These are phyloP conservation scores for Campylomormyrus tamandua DNA, from an alignment of 2,113 vertebrate genomes.

Conservation along the genomic window DNA sequence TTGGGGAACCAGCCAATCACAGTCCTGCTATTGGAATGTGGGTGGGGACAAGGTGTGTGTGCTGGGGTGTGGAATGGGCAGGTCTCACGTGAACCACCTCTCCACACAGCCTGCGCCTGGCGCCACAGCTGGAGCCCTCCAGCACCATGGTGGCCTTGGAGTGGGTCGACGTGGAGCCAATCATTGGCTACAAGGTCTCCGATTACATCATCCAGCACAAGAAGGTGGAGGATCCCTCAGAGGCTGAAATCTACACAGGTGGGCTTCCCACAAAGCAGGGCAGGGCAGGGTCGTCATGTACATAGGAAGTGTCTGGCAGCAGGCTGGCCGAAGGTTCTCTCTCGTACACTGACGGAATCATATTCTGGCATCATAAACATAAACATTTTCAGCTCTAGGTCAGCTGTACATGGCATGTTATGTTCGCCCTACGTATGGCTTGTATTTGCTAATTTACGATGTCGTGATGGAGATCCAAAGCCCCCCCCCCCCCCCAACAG, in stretches of 20 bases:
- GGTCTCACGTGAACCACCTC: not conserved
- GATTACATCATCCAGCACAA: slow-evolving; percentile 96
- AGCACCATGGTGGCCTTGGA: slow-evolving; percentile 92
- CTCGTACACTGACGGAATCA: not conserved
- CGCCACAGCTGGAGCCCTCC: slow-evolving; percentile 83
- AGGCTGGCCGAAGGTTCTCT: not conserved
- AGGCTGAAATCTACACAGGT: slow-evolving; percentile 96
- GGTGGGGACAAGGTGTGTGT: not conserved
- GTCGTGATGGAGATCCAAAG: not conserved
- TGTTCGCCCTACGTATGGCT: not conserved
- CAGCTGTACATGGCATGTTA: not conserved
- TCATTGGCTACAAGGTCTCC: slow-evolving; percentile 88
- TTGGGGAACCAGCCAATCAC: not conserved
- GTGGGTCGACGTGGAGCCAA: slow-evolving; percentile 88
- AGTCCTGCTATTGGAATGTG: not conserved
- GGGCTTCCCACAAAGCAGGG: slow-evolving; percentile 18
- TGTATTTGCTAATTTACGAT: not conserved
- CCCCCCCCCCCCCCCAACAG: not conserved
- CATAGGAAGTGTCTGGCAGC: not conserved
- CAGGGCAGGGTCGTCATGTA: not conserved
- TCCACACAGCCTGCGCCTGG: slow-evolving; percentile 73
- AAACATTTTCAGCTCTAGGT: not conserved
- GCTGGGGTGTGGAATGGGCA: not conserved
- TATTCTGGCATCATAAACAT: not conserved
- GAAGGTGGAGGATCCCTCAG: slow-evolving; percentile 86